Conservation (phyloP, 2,888 invertebrate genomes). For the Hypolimnas misippus region DNA sequence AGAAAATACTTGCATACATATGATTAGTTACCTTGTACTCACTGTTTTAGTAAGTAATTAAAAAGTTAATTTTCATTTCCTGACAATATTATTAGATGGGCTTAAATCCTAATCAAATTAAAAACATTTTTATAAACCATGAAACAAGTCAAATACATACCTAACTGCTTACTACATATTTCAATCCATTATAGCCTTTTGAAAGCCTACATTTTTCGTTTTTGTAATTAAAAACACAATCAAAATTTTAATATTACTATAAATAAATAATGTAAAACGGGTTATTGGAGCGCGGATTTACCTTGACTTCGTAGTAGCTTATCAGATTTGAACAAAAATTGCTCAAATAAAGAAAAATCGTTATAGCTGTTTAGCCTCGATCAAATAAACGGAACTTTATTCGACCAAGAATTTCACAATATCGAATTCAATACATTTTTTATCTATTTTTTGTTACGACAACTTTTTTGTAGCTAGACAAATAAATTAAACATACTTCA, state of each 20-base stretch:
- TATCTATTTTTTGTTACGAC: neutral
- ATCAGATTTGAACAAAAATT: conserved; percentile 41
- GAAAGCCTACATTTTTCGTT: neutral
- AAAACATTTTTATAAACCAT: neutral
- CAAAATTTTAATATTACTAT: conserved; percentile 8
- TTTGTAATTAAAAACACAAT: conserved; percentile 12
- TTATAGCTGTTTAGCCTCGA: conserved; percentile 7
- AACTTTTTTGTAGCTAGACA: too few species aligned
- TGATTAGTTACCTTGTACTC: neutral
- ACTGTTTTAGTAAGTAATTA: too few species aligned
- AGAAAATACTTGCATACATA: neutral
- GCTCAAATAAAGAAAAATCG: conserved; percentile 26
- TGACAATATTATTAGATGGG: too few species aligned
- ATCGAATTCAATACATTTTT: neutral
- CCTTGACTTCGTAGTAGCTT: conserved; percentile 63
- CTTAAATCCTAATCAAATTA: too few species aligned
- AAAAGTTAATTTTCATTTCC: too few species aligned
- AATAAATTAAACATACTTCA: too few species aligned
- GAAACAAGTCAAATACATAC: neutral
- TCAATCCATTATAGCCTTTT: conserved; percentile 8
- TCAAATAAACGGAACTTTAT: conserved; percentile 1
- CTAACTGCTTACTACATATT: neutral
- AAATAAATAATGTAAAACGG: conserved; percentile 43
- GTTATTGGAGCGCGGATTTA: conserved; percentile 59
- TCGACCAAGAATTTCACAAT: neutral